Conservation (phyloP, 2,797 vertebrate species). For the Phataginus tetradactyla region DNA sequence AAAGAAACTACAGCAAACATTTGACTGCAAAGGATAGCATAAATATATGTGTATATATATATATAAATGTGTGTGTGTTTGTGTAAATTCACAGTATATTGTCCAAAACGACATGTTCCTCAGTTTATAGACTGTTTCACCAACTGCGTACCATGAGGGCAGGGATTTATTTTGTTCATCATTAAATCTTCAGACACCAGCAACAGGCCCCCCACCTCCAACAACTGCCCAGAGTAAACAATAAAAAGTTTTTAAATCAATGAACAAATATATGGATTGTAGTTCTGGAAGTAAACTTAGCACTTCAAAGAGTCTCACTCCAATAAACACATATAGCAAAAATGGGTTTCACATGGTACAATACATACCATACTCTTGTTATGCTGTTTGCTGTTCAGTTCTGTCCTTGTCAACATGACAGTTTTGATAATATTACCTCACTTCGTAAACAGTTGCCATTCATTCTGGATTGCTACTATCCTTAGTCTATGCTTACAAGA, state of each 20-base stretch:
- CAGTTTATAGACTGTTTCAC: neutral
- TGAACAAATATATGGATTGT: neutral
- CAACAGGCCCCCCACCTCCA: neutral
- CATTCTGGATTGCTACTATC: neutral
- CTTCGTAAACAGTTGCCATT: conserved; percentile 31
- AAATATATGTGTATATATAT: neutral
- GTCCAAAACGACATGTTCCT: neutral
- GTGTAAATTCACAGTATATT: neutral
- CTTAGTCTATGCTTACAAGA: neutral
- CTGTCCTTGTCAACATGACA: neutral
- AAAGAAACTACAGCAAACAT: neutral
- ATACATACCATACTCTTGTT: neutral
- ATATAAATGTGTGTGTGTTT: neutral
- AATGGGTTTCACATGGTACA: neutral
- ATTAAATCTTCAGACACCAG: neutral
- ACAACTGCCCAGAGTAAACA: neutral
- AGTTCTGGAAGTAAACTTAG: neutral
- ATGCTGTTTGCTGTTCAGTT: neutral
- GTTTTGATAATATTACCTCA: neutral
- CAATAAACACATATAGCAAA: neutral
- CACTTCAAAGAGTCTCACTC: neutral
- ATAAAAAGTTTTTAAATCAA: neutral
- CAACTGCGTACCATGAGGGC: neutral
- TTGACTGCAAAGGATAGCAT: neutral
- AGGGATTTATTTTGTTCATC: neutral